Evolutionary conservation across 2,888 invertebrate species (phyloP).

Genomic region (Noctua janthe): DNA sequence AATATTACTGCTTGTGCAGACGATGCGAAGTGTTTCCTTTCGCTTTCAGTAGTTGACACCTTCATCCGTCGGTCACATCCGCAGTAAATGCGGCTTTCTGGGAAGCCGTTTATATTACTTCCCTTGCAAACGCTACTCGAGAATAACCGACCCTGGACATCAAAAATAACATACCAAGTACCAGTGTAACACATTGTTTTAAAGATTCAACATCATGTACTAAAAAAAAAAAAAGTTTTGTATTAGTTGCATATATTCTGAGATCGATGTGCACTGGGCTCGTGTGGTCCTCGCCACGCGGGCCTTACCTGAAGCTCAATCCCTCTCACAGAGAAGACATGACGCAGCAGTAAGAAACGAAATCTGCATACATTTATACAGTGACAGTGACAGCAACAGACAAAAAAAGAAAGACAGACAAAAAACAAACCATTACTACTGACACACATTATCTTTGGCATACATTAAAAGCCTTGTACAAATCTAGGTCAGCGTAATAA

Average conservation of each 20-base stretch:
- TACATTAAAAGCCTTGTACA: slow-evolving; percentile 42
- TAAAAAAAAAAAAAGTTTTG: neutral
- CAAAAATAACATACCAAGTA: neutral
- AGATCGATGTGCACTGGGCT: neutral
- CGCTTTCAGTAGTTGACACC: neutral
- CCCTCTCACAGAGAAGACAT: neutral
- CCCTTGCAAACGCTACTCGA: neutral
- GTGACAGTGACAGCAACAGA: neutral
- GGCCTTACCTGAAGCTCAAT: no score
- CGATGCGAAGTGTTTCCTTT: slow-evolving; percentile 1
- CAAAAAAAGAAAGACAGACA: neutral
- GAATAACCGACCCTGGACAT: neutral
- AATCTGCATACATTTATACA: neutral
- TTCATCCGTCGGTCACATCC: slow-evolving; percentile 13
- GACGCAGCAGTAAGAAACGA: neutral
- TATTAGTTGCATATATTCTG: neutral
- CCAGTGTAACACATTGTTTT: neutral
- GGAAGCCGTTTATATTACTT: neutral
- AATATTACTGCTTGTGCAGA: neutral
- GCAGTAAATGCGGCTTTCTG: neutral
- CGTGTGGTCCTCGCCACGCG: neutral
- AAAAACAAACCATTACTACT: slow-evolving; percentile 32
- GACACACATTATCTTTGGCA: slow-evolving; percentile 45
- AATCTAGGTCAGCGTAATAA: slow-evolving; percentile 49
- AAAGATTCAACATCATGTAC: neutral